phyloP scores from a whole-genome alignment of 2,888 invertebrate genomes.

The Sialis fuliginosa region DNA sequence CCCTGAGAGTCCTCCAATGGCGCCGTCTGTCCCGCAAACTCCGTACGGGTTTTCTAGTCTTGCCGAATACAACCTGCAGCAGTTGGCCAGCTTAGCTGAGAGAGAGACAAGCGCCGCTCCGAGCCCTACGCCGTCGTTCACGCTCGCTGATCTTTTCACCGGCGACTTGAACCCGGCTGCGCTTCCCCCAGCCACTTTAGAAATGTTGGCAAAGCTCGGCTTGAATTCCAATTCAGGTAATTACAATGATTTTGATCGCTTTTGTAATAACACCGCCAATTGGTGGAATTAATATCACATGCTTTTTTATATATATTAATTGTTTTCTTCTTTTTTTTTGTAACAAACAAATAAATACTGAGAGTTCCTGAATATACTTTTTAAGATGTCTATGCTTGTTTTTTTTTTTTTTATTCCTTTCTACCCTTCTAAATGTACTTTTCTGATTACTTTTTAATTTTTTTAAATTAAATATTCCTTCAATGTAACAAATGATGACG shows the following conservation, averaged over 20 bases:
- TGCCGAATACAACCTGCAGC: conserved; percentile 74
- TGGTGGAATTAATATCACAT: conserved; percentile 5
- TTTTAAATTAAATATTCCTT: no score
- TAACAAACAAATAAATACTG: neutral
- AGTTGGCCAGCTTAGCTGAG: conserved; percentile 66
- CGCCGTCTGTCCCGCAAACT: conserved; percentile 23
- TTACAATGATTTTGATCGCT: conserved; percentile 7
- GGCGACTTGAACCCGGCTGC: conserved; percentile 48
- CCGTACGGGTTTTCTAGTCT: conserved; percentile 47
- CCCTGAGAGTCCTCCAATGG: conserved; percentile 17
- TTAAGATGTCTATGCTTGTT: conserved; percentile 1
- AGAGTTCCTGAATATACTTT: conserved; percentile 4
- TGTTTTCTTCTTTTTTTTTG: conserved; percentile 1
- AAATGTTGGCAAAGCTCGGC: conserved; percentile 77
- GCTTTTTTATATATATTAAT: neutral
- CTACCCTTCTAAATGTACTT: neutral
- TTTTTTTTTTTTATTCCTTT: conserved; percentile 5
- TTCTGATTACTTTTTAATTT: no score
- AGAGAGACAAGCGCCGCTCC: conserved; percentile 26
- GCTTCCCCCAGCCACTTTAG: conserved; percentile 73
- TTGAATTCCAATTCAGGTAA: conserved; percentile 40
- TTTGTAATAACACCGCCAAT: conserved; percentile 1
- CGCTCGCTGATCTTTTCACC: conserved; percentile 57
- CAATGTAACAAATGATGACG: no score
- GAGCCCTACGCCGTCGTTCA: conserved; percentile 42